A percentile compares a stretch with the other conserved stretches of the same genome.
Conservation (phyloP, 2,797 vertebrate genomes). For the Pseudomugil gertrudae region DNA sequence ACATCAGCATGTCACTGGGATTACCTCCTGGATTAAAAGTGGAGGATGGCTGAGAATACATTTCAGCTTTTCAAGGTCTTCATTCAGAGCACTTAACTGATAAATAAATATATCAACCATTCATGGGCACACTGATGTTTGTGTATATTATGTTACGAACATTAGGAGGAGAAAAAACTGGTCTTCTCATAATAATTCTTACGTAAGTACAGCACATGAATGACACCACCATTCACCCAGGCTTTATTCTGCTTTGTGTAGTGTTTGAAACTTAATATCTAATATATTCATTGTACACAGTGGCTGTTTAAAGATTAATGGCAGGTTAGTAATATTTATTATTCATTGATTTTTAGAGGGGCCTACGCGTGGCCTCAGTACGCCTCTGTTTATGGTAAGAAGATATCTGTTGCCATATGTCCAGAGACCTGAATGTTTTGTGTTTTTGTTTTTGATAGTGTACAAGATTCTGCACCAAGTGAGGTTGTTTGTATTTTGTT, state of each 20-base stretch:
- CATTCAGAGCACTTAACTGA: neutral
- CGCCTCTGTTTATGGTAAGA: conserved; percentile 57
- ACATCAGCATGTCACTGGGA: conserved; percentile 7
- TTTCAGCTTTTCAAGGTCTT: conserved; percentile 3
- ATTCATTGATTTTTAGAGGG: conserved; percentile 80
- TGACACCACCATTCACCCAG: conserved; percentile 62
- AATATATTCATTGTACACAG: conserved; percentile 75
- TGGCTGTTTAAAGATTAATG: conserved; percentile 83
- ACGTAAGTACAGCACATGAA: conserved; percentile 61
- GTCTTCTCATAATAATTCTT: conserved; percentile 54
- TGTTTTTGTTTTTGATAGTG: conserved; percentile 46
- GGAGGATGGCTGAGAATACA: conserved; percentile 26
- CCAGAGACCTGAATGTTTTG: neutral
- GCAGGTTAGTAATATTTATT: conserved; percentile 84
- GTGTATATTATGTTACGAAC: neutral
- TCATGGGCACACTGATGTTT: neutral
- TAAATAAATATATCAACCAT: conserved; percentile 17
- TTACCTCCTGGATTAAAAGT: conserved; percentile 21
- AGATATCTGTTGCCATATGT: conserved; percentile 1
- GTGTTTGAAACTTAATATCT: conserved; percentile 78
- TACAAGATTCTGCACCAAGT: conserved; percentile 40
- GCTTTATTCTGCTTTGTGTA: conserved; percentile 62
- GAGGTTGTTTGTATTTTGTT: neutral
- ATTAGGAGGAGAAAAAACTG: neutral
- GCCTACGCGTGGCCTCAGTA: conserved; percentile 62